Evolutionary conservation across 2,113 vertebrate genomes (phyloP).

Genomic region (Hirundichthys speculiger): DNA sequence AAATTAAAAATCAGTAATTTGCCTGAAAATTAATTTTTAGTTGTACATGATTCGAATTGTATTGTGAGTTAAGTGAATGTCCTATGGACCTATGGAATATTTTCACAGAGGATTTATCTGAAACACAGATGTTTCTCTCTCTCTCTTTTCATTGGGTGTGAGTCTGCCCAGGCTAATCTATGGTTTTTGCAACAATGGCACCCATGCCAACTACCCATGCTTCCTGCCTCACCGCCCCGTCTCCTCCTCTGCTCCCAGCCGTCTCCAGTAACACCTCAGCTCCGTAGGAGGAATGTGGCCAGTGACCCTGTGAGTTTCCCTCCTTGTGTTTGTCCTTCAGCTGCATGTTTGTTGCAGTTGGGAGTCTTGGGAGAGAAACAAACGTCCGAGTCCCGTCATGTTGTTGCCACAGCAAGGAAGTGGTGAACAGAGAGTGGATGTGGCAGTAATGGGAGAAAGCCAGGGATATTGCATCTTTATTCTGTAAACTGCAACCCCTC

Average conservation of each 20-base stretch:
- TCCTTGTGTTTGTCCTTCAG: conserved; percentile 21
- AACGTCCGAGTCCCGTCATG: conserved; percentile 25
- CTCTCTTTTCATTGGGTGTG: too few relatives aligned
- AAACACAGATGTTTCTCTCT: too few relatives aligned
- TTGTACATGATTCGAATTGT: too few relatives aligned
- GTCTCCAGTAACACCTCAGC: conserved; percentile 14
- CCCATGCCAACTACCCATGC: too few relatives aligned
- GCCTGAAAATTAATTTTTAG: too few relatives aligned
- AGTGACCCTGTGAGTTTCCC: conserved; percentile 17
- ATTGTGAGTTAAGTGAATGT: too few relatives aligned
- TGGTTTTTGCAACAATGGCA: too few relatives aligned
- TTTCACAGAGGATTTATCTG: too few relatives aligned
- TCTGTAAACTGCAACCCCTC: not conserved
- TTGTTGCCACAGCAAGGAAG: conserved; percentile 38
- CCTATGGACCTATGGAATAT: too few relatives aligned
- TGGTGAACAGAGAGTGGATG: conserved; percentile 28
- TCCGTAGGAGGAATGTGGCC: conserved; percentile 32
- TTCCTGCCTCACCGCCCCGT: too few relatives aligned
- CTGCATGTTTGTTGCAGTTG: conserved; percentile 45
- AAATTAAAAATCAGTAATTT: too few relatives aligned
- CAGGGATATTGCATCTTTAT: conserved; percentile 31
- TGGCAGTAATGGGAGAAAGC: conserved; percentile 18
- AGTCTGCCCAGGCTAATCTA: too few relatives aligned
- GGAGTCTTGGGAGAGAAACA: conserved; percentile 41
- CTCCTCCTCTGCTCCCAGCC: conserved; percentile 16